Evolutionary conservation across 2,797 vertebrate genomes (phyloP), one percentile per base, ranked within the genome.

Genomic region (Microctenopoma stevenorrisi): DNA sequence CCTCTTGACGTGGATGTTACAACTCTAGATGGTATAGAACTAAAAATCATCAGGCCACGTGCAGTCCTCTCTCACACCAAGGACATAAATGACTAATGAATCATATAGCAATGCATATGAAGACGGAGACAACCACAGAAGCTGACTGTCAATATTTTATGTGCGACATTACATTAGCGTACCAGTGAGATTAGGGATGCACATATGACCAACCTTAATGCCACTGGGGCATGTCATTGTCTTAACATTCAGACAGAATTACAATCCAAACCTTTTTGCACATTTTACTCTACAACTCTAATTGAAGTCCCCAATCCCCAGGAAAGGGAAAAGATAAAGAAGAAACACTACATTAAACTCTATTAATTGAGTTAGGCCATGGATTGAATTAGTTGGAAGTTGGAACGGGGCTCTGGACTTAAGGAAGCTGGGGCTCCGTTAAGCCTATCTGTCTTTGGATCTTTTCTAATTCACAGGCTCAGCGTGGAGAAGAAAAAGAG

Each of bases 401-500:
- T 89, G 76, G 90, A 93, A 90, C 85, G 80, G 81, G 79, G 84
- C 89, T 90, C 79, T 76, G 81, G 89, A 90, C 83, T 92, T 86
- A 87, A 84, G 78, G 74, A 87, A 90, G 88, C 87, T 81, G 14
- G 67, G 83, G 88, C 89, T 84, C 76, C 68, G 82, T 78, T 92
- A 93, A 92, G 90, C 90, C 83, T 91, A 91, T 92, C 91, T 90
- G 90, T 88, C 90, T 89, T 86, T 88, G 89, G 84, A 91, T 92
- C 87, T 90, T 87, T 90, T 90, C 88, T 90, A 89, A 90, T 91
- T 91, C 90, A 50, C 89, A 84, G 85, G 84, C 90, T 89, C 81
- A 65, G 82, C 81, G 86, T 80, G 78, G 89, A 83, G 87, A 86
- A 86, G 87, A 84, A 85, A 87, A 91, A 88, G 86, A 86, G 73